Conservation (phyloP, 2,888 invertebrate species). For the Lacanobia wlatinum region DNA sequence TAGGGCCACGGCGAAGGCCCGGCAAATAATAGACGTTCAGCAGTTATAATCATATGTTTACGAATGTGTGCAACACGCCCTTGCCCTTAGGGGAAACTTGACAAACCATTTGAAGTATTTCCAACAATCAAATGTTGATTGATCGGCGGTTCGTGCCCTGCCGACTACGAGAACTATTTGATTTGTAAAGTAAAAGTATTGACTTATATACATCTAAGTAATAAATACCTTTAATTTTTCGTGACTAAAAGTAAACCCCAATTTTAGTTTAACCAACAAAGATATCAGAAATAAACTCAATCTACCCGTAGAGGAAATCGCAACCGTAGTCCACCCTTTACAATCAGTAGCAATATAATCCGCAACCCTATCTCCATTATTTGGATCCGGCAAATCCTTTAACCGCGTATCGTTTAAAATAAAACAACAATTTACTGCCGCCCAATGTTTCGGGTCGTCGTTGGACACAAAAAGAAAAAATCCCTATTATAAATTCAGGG, state of each 20-base stretch:
- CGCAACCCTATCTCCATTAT: constrained; percentile 52
- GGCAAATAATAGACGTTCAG: constrained; percentile 53
- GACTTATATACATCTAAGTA: not conserved
- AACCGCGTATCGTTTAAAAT: constrained; percentile 56
- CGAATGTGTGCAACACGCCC: constrained; percentile 50
- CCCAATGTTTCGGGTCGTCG: constrained; percentile 29
- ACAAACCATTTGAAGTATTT: constrained; percentile 20
- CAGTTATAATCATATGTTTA: constrained; percentile 63
- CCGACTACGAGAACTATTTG: constrained; percentile 1
- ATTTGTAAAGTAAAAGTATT: not conserved
- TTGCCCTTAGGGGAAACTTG: constrained; percentile 18
- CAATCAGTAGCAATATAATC: constrained; percentile 50
- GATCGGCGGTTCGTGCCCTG: not conserved
- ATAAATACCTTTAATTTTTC: not conserved
- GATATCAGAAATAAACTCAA: constrained; percentile 21
- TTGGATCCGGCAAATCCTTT: constrained; percentile 41
- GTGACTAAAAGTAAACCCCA: not conserved
- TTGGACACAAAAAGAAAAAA: constrained; percentile 48
- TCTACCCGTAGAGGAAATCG: constrained; percentile 16
- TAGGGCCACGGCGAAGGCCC: constrained; percentile 51
- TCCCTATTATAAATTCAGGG: constrained; percentile 57
- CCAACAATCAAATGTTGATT: constrained; percentile 28
- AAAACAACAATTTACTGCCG: constrained; percentile 51
- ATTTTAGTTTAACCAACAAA: constrained; percentile 14
- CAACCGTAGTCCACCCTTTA: constrained; percentile 32